These are phyloP conservation scores for Meloidogyne hapla DNA, from an alignment of 1,140 invertebrate genomes.

Conservation along the genomic window DNA sequence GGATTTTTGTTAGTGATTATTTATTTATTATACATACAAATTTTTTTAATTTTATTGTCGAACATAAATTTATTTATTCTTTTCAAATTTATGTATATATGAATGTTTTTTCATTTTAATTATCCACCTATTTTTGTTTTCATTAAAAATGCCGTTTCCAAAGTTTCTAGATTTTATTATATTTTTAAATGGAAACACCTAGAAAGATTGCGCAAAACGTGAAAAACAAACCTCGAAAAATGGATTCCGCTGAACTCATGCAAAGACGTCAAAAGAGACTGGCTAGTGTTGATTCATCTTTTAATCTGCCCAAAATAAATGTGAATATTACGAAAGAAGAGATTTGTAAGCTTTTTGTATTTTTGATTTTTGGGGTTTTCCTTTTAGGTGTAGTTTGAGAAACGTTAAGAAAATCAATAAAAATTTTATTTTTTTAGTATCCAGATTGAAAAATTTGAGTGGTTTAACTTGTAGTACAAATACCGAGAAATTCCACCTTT, in stretches of 20 bases:
- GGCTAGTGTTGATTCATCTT: neutral
- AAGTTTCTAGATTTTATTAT: neutral
- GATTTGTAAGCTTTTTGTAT: neutral
- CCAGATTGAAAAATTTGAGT: constrained; percentile 10
- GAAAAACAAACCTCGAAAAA: neutral
- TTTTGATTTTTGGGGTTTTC: no score
- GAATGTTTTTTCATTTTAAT: no score
- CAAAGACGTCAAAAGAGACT: constrained; percentile 30
- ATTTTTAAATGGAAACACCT: neutral
- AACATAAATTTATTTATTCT: no score
- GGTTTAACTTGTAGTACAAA: constrained; percentile 19
- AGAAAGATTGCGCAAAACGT: neutral
- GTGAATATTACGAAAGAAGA: constrained; percentile 5
- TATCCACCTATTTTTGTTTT: no score
- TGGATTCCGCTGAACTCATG: neutral
- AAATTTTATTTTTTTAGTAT: constrained; percentile 16
- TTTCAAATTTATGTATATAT: no score
- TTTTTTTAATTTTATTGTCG: no score
- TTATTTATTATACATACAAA: no score
- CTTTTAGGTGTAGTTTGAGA: no score
- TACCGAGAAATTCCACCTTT: constrained; percentile 24
- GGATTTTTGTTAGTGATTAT: no score
- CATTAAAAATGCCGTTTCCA: no score
- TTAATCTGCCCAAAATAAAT: constrained; percentile 19
- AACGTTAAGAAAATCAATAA: no score